Evolutionary conservation across 2,113 vertebrate genomes (phyloP).

Genomic region (Raphicerus campestris): DNA sequence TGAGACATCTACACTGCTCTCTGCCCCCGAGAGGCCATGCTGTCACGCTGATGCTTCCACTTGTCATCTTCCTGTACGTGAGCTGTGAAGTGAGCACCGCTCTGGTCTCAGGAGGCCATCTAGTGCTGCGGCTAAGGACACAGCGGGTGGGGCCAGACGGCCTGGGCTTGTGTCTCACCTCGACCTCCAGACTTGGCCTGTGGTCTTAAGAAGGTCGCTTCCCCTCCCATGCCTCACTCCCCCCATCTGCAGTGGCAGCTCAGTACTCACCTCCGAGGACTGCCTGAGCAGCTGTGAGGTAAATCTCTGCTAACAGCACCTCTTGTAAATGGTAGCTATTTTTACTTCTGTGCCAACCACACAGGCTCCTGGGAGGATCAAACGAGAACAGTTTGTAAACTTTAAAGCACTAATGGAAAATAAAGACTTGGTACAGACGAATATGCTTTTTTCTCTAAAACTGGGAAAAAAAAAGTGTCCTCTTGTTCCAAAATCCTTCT

Average conservation of each 20-base stretch:
- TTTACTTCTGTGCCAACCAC: background rate
- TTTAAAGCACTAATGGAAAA: conserved; percentile 48
- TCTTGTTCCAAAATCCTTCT: conserved; percentile 58
- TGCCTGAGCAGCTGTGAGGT: background rate
- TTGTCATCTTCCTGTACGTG: background rate
- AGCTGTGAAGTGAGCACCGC: background rate
- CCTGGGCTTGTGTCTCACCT: background rate
- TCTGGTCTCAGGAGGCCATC: background rate
- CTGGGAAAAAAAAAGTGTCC: background rate
- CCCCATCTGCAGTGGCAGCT: background rate
- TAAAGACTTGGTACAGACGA: conserved; percentile 31
- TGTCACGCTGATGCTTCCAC: background rate
- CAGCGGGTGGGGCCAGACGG: fast-evolving
- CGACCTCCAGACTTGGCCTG: background rate
- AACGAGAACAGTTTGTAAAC: conserved; percentile 54
- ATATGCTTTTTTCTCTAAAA: conserved; percentile 47
- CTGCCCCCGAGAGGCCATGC: background rate
- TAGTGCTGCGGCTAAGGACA: background rate
- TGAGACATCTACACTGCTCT: fast-evolving
- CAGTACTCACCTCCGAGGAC: background rate
- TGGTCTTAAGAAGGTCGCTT: background rate
- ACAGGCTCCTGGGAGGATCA: conserved; percentile 29
- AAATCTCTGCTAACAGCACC: background rate
- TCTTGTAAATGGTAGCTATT: background rate
- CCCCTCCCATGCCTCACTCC: background rate